Evolutionary conservation across 2,113 vertebrate species (phyloP), one percentile per base, ranked within the genome.

Genomic region (Salvelinus namaycush): DNA sequence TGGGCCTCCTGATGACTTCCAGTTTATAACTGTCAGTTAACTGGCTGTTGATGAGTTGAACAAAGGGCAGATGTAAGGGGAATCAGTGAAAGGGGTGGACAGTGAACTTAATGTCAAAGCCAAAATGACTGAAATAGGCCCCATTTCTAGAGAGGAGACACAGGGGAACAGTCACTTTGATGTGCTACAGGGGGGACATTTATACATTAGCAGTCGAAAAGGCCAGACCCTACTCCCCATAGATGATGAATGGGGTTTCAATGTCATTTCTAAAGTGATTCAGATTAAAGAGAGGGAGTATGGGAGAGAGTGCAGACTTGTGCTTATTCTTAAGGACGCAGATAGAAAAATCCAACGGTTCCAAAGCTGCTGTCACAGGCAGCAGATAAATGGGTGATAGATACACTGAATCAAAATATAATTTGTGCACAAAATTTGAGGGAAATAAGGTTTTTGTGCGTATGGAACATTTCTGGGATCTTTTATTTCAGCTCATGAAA

Each of bases 71-170:
- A 64, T 26, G 71, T 31, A 59, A 29, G 12, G 49, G 51, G 20
- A 57, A 29, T 22, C 27, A 54, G 51, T 54, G 51, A 54, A 54
- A 54, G 51, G 51, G 51, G 51, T 54, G 51, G 39, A 69, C 54
- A 67, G 26, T 34, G 67, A 68, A 31, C 14, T 24, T 44, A 34
- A 57, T 59, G 65, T 70, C 57, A 68, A 62, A 49, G 68, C 70
- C 57, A 68, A 62, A 24, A 44, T 54, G 27, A 73, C 65, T 75
- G 16, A 67, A 73, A 73, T n/a, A 59, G 49, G 39, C 57, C 51
- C 14, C 51, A 54, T 54, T 20, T 18, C 67, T 34, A 22, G 66
- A 29, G 27, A 60, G 34, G 14, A 54, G 39, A 65, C n/a, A 12
- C 13, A 57, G 59, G 22, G 39, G 68, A 77, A 72, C 72, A 73